phyloP scores from a whole-genome alignment of 2,888 invertebrate species.

The Seira ritae region DNA sequence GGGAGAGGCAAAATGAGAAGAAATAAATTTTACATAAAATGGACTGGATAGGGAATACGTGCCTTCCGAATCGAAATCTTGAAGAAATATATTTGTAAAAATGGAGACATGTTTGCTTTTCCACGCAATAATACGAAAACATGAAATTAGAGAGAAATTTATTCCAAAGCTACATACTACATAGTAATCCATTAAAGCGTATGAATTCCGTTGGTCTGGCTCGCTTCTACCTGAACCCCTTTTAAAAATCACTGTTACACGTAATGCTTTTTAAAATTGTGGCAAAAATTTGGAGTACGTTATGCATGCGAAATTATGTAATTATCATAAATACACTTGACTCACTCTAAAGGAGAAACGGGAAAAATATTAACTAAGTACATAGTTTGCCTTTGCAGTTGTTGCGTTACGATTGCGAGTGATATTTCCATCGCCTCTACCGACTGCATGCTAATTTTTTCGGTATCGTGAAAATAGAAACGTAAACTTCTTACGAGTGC shows the following conservation, averaged over 20 bases:
- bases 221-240: not conserved
- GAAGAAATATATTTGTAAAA: not conserved
- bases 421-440: no score
- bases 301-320: constrained; percentile 6
- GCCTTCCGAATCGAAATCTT: not conserved
- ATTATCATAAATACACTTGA: constrained; percentile 12
- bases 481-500: not conserved
- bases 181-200: not conserved
- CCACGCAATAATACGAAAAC: no score
- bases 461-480: no score
- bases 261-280: not conserved
- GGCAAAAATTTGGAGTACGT: constrained; percentile 3
- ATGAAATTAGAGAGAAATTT: no score
- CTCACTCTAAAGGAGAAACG: not conserved
- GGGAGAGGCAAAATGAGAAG: not conserved
- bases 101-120: constrained; percentile 1
- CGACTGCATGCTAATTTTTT: no score
- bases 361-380: not conserved
- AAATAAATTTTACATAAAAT: not conserved
- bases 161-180: not conserved
- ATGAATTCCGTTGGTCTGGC: not conserved
- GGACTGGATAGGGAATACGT: not conserved
- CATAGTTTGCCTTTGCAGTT: not conserved
- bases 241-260: constrained; percentile 16
- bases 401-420: not conserved